Conservation (phyloP, 2,797 vertebrate genomes). For the Gymnodraco acuticeps region DNA sequence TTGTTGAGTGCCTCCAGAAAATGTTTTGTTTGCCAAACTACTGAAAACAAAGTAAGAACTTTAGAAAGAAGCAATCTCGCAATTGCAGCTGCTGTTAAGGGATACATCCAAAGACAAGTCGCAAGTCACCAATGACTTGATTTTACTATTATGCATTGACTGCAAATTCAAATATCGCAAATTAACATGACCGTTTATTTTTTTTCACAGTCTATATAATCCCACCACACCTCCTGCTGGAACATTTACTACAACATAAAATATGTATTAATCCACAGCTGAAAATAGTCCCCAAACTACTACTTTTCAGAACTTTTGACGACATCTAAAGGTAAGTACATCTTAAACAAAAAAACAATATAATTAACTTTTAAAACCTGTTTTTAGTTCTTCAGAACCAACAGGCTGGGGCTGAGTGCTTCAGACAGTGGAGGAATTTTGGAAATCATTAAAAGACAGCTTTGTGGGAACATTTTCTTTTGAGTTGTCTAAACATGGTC, state of each 20-base stretch:
- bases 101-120: not conserved
- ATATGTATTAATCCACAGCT: too few relatives aligned
- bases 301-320: not conserved
- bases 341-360: not conserved
- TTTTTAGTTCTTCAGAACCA: not conserved
- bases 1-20: conserved; percentile 1
- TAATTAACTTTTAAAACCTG: not conserved
- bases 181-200: not conserved
- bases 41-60: not conserved
- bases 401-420: not conserved
- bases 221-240: not conserved
- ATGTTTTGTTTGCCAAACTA: not conserved
- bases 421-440: conserved; percentile 1
- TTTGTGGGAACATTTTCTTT: conserved; percentile 11
- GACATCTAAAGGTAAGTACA: too few relatives aligned
- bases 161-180: not conserved
- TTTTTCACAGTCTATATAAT: not conserved
- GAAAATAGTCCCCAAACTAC: too few relatives aligned
- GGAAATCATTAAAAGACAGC: conserved; percentile 7
- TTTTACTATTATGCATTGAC: not conserved
- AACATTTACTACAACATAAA: not conserved
- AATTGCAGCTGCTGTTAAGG: not conserved
- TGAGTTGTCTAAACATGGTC: conserved; percentile 27
- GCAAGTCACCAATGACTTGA: not conserved
- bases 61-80: not conserved